Evolutionary conservation across 2,888 invertebrate species (phyloP), one percentile per base, ranked within the genome.

Genomic region (Ceramica pisi): DNA sequence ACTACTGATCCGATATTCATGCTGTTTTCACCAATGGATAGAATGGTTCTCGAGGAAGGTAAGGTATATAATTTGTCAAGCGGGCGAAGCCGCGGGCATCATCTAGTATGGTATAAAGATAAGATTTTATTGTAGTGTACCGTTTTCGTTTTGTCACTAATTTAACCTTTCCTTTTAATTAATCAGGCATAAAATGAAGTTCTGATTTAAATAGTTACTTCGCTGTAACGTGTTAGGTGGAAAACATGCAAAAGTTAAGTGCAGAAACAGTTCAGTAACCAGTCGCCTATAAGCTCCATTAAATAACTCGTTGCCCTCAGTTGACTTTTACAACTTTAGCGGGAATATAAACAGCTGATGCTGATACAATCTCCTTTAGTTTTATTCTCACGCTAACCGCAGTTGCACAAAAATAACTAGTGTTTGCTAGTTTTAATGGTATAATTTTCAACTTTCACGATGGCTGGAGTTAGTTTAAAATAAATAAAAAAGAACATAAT

Each of bases 301-400:
- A 81, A 81, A 73, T 74, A 76, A 63, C 79, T 83, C 76, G 76
- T 74, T 81, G 76, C 81, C 79, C 83, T 71, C 73, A 83, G 73
- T 83, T 83, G 79, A 70, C 81, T 78, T 82, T 75, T 75, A 81
- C 81, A 81, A 74, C 81, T 75, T 75, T 68, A 75, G 81, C 70
- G 75, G 78, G 66, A 78, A 67, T 78, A 62, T 77, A 75, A 75
- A 78, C 72, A 67, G 57, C 78, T 79, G 83, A 81, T 83, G 57
- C 78, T 79, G 83, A 81, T 83, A 74, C 60, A 57, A 83, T 83
- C 81, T 82, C 59, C 65, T 78, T 62, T 53, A 70, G 53, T 80
- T 67, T 35, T 72, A 67, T 75, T 81, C 82, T 75, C 78, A 75
- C 78, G 78, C 67, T 57, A 59, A 55, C 63, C 38, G 53, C 26